phyloP scores from a whole-genome alignment of 1,140 invertebrate species.

The Drosophila nigrodunni region DNA sequence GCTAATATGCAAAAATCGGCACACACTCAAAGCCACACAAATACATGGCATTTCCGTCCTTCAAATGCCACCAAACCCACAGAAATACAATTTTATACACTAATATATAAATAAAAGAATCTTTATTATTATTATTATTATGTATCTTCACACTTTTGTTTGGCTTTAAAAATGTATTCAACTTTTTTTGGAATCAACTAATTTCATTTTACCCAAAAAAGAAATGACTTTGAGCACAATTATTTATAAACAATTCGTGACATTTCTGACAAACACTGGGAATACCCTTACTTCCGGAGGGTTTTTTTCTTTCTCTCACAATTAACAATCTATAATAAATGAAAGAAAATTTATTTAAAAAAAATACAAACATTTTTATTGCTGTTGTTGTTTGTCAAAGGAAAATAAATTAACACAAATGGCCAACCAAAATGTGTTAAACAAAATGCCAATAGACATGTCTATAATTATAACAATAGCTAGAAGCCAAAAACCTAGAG shows the following conservation, averaged over 20 bases:
- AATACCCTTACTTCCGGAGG: slow-evolving; percentile 2
- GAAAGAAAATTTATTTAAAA: not conserved
- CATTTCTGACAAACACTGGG: slow-evolving; percentile 19
- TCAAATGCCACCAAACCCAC: slow-evolving; percentile 68
- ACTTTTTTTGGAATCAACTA: slow-evolving; percentile 27
- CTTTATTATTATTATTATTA: slow-evolving; percentile 46
- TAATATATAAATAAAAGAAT: slow-evolving; percentile 45
- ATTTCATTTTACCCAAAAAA: slow-evolving; percentile 22
- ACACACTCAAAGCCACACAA: slow-evolving; percentile 35
- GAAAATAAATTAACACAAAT: slow-evolving; percentile 16
- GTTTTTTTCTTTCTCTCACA: too few relatives aligned
- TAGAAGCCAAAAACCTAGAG: slow-evolving; percentile 20
- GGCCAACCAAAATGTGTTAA: slow-evolving; percentile 35
- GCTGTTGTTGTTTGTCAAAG: slow-evolving; percentile 23
- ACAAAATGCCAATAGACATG: slow-evolving; percentile 38
- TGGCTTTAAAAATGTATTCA: slow-evolving; percentile 52
- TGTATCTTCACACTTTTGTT: slow-evolving; percentile 37
- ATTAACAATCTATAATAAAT: too few relatives aligned
- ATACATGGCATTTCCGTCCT: slow-evolving; percentile 74
- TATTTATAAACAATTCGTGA: slow-evolving; percentile 56
- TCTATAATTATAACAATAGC: slow-evolving; percentile 40
- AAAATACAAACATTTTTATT: slow-evolving; percentile 1
- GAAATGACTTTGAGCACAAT: slow-evolving; percentile 22
- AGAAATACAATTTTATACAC: slow-evolving; percentile 13
- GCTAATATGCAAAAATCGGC: slow-evolving; percentile 75